These are phyloP conservation scores for Galaxias olidus DNA, from an alignment of 2,797 vertebrate genomes.

Conservation along the genomic window DNA sequence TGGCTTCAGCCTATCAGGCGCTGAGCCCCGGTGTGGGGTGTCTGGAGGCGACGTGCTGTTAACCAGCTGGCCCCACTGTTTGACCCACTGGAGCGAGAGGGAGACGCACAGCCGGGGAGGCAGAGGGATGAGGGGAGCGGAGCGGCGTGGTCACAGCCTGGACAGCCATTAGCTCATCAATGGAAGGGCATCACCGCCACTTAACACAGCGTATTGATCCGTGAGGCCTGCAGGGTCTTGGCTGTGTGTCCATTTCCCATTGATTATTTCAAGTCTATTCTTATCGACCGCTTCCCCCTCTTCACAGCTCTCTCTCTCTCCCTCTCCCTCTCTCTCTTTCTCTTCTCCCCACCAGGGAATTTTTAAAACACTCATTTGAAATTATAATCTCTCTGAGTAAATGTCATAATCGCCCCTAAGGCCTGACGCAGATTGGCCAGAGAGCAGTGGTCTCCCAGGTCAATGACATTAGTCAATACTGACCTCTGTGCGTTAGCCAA, in stretches of 20 bases:
- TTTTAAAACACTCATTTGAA: slow-evolving; percentile 83
- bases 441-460: slow-evolving; percentile 73
- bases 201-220: slow-evolving; percentile 85
- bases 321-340: slow-evolving; percentile 55
- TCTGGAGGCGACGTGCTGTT: slow-evolving; percentile 75
- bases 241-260: slow-evolving; percentile 83
- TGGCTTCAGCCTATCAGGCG: slow-evolving; percentile 55
- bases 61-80: slow-evolving; percentile 78
- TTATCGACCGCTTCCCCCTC: slow-evolving; percentile 70
- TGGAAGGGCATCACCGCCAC: slow-evolving; percentile 78
- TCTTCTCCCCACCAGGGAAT: slow-evolving; percentile 67
- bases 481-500: slow-evolving; percentile 66
- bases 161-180: slow-evolving; percentile 81
- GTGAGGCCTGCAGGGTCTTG: slow-evolving; percentile 72
- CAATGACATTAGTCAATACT: slow-evolving; percentile 72
- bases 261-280: slow-evolving; percentile 83
- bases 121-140: slow-evolving; percentile 23
- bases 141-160: slow-evolving; percentile 54
- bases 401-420: slow-evolving; percentile 84
- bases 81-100: slow-evolving; percentile 71
- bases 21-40: slow-evolving; percentile 55
- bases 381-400: slow-evolving; percentile 84
- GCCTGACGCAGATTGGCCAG: slow-evolving; percentile 72
- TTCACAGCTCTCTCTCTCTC: slow-evolving; percentile 28
- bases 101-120: neutral